Conservation (phyloP, 53 echinoderm and acorn worm species). For the Holothuria leucospilota region DNA sequence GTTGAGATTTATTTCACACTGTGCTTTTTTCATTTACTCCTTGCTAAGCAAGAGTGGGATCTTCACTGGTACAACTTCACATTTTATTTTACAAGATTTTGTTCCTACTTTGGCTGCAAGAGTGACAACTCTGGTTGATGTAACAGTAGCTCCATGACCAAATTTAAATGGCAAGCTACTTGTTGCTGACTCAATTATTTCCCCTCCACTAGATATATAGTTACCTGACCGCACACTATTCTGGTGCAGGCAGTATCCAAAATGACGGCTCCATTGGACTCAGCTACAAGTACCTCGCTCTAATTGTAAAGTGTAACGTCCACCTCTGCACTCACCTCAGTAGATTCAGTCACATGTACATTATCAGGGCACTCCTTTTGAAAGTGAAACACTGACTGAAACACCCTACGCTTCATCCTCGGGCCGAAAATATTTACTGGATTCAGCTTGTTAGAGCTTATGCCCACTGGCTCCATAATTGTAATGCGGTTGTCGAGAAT, state of each 20-base stretch:
- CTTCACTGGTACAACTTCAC: constrained; percentile 38
- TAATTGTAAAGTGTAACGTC: not conserved
- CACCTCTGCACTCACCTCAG: constrained; percentile 8
- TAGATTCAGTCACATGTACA: constrained; percentile 5
- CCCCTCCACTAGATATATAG: constrained; percentile 9
- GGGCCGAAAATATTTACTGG: not conserved
- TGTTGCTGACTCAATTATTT: constrained; percentile 10
- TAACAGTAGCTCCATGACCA: constrained; percentile 17
- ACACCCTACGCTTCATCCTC: constrained; percentile 13
- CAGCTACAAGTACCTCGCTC: not conserved
- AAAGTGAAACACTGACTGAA: constrained; percentile 40
- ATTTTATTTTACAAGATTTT: not conserved
- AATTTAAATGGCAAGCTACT: constrained; percentile 33
- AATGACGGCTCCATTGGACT: not conserved
- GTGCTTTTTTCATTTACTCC: not conserved
- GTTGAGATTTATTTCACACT: not conserved
- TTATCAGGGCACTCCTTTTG: not conserved
- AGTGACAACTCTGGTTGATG: too few relatives aligned
- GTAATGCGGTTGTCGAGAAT: not conserved
- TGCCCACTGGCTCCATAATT: constrained; percentile 5
- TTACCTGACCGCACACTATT: constrained; percentile 30
- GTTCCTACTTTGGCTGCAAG: too few relatives aligned
- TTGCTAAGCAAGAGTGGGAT: too few relatives aligned
- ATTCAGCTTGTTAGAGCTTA: constrained; percentile 20
- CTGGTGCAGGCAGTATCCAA: constrained; percentile 7